Conservation (phyloP, 2,113 vertebrate species). For the Mus spicilegus region DNA sequence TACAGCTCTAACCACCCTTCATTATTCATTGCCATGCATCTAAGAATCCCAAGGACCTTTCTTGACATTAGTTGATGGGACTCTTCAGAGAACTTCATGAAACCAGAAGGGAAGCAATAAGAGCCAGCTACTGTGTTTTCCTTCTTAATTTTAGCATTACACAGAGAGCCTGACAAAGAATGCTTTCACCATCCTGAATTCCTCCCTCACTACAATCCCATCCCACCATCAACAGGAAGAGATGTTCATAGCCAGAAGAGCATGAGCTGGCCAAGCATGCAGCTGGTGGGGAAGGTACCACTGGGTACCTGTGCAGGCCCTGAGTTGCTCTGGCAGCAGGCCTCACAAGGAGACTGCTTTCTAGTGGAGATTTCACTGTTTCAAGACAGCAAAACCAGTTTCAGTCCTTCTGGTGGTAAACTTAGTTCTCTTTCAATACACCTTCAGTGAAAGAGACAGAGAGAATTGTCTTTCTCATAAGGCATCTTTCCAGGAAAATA, state of each 20-base stretch:
- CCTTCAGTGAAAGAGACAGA: neutral
- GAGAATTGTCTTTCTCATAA: constrained; percentile 1
- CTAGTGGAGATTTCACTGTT: neutral
- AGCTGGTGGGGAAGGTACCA: neutral
- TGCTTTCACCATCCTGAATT: neutral
- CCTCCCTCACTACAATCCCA: neutral
- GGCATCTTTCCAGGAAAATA: neutral
- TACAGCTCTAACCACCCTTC: neutral
- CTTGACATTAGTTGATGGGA: neutral
- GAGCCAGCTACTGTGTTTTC: neutral
- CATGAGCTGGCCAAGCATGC: rapidly evolving
- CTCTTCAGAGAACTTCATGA: neutral
- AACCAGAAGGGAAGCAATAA: neutral
- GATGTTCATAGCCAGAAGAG: neutral
- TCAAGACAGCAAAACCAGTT: neutral
- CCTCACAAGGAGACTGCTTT: neutral
- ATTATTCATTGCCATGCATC: neutral
- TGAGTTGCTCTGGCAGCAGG: neutral
- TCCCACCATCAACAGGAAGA: neutral
- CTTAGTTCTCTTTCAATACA: neutral
- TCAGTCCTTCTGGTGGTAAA: neutral
- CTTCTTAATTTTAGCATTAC: neutral
- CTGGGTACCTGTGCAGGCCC: neutral
- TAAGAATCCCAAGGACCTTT: neutral
- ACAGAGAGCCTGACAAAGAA: neutral